Conservation (phyloP, 1,140 invertebrate species). For the Phocides pigmalion region DNA sequence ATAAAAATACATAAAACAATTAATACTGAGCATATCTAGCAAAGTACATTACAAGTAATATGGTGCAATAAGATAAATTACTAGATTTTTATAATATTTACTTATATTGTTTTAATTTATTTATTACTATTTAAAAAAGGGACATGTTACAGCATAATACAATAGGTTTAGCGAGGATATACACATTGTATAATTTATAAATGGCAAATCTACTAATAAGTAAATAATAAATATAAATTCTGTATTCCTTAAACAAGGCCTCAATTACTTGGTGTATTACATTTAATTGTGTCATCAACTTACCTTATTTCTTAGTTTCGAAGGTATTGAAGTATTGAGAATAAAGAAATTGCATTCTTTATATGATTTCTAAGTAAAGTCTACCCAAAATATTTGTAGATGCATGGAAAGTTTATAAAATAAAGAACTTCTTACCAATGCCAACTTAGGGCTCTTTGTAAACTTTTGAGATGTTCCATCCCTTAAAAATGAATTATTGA, state of each 20-base stretch:
- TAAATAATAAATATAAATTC: slow-evolving; percentile 48
- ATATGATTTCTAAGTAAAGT: not conserved
- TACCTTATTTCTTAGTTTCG: slow-evolving; percentile 19
- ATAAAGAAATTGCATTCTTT: slow-evolving; percentile 8
- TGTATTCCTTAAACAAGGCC: slow-evolving; percentile 57
- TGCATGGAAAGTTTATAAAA: not conserved
- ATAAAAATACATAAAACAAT: not conserved
- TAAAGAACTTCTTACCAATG: not conserved
- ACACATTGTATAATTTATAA: slow-evolving; percentile 27
- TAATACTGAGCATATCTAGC: not conserved
- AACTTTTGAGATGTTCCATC: slow-evolving; percentile 79
- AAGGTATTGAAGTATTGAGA: no score
- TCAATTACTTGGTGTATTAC: slow-evolving; percentile 66
- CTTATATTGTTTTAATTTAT: not conserved
- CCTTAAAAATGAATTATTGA: slow-evolving; percentile 72
- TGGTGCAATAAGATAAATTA: slow-evolving; percentile 25
- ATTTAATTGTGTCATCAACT: slow-evolving; percentile 26
- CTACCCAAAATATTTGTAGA: not conserved
- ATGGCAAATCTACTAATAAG: slow-evolving; percentile 26
- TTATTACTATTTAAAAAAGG: slow-evolving; percentile 33
- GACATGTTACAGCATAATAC: slow-evolving; percentile 23
- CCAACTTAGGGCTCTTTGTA: slow-evolving; percentile 57
- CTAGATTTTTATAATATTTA: slow-evolving; percentile 20
- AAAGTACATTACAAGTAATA: slow-evolving; percentile 11
- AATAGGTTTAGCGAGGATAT: slow-evolving; percentile 26